These are phyloP conservation scores for Frieseomelitta varia DNA, from an alignment of 1,140 invertebrate species.

Conservation along the genomic window DNA sequence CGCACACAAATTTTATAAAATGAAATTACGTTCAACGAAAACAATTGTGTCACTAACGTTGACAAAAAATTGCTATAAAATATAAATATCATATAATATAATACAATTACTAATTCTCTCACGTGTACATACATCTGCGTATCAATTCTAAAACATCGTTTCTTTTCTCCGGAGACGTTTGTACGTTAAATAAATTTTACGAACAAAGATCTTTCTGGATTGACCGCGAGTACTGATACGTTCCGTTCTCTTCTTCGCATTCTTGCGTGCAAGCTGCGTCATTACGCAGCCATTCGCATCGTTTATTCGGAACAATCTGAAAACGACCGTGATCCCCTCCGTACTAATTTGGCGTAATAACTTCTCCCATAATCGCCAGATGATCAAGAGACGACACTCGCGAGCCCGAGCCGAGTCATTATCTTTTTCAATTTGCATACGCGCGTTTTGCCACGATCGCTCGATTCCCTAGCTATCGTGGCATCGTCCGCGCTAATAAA, in stretches of 20 bases:
- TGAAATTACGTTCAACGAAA: too few relatives aligned
- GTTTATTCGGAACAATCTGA: conserved; percentile 49
- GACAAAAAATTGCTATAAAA: too few relatives aligned
- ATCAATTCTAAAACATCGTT: too few relatives aligned
- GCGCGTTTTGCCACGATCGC: conserved; percentile 42
- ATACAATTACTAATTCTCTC: too few relatives aligned
- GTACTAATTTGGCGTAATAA: conserved; percentile 33
- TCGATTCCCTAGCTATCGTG: background rate
- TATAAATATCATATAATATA: too few relatives aligned
- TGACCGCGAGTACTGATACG: background rate
- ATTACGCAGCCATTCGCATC: conserved; percentile 39
- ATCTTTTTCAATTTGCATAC: conserved; percentile 61
- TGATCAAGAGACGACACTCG: conserved; percentile 36
- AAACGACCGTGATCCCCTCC: conserved; percentile 42
- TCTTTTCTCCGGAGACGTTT: too few relatives aligned
- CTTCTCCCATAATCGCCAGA: conserved; percentile 39
- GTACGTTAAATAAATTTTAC: too few relatives aligned
- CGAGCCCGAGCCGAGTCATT: background rate
- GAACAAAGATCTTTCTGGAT: too few relatives aligned
- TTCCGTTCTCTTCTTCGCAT: conserved; percentile 29
- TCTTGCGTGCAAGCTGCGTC: conserved; percentile 37
- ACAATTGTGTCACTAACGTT: too few relatives aligned
- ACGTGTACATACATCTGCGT: too few relatives aligned
- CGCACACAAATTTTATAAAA: too few relatives aligned
- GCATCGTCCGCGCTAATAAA: conserved; percentile 13